Base-by-base conservation (phyloP, 2,797 vertebrate species). In the Hyperoplus immaculatus region DNA sequence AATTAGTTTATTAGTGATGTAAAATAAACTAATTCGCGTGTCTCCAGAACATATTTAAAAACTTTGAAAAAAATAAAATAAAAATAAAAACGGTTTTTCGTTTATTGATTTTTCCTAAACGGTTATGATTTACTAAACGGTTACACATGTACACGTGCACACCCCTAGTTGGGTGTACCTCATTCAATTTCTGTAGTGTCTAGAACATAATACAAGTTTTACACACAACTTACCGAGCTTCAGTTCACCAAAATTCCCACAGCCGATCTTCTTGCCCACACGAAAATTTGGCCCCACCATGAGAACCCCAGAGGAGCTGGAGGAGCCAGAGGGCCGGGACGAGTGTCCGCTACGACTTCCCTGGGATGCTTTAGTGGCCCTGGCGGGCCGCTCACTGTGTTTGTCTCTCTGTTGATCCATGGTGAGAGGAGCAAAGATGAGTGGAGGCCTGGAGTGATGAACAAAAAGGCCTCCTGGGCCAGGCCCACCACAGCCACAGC, bases 201-300 rank as follows among this genome's bases (percentile, higher is more conserved):
- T 53, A 3, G 66, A 39, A 7, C 11, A n/a, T 15, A 15, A 61
- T 6, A 53, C 15, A 42, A 47, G 12, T 53, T 29, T 57, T 8
- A 53, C 46, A 69, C 4, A 75, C 21, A 51, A 86, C 97, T 95
- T 94, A 99, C 98, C 98, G 79, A 99, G 96, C 92, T 99, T 97
- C 81, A 99, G 94, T 66, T 99, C 98, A 78, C 98, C 98, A 73
- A 99, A 99, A 94, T 99, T 99, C 84, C 98, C 98, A 91, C 98
- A 99, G 80, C 98, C 98, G 54, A 99, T 99, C 95, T 99, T 99
- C 95, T 99, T 99, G 88, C 98, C 98, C 90, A 99, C 98, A 68
- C 98, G 97, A 93, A 99, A 99, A 92, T 99, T 99, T 65, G 98
- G 98, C 87, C 98, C 98, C 89, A 99, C 98, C 98, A 99, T 99